Conservation (phyloP, 2,888 invertebrate species). For the Synergus itoensis region DNA sequence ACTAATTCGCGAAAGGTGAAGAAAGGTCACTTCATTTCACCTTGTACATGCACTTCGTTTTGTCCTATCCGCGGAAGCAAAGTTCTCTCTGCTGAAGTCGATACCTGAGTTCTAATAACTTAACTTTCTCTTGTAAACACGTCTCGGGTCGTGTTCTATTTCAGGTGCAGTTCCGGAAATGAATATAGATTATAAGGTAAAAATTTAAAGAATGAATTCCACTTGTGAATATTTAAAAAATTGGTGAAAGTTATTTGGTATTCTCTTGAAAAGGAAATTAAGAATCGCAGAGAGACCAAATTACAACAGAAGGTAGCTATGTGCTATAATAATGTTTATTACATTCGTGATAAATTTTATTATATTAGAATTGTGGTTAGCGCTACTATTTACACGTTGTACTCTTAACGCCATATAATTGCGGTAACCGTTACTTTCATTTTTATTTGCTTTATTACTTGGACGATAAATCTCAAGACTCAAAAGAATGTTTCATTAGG, state of each 20-base stretch:
- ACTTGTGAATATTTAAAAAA: slow-evolving; percentile 15
- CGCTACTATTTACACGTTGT: slow-evolving; percentile 33
- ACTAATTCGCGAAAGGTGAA: slow-evolving; percentile 37
- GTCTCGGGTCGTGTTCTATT: slow-evolving; percentile 45
- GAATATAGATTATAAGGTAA: slow-evolving; percentile 13
- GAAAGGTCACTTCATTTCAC: slow-evolving; percentile 22
- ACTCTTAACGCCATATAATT: slow-evolving; percentile 2
- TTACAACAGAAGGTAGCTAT: slow-evolving; percentile 21
- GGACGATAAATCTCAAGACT: slow-evolving; percentile 4
- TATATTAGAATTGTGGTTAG: slow-evolving; percentile 25
- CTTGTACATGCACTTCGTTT: slow-evolving; percentile 4
- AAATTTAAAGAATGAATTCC: slow-evolving; percentile 24
- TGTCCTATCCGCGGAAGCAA: slow-evolving; percentile 34
- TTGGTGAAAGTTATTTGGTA: slow-evolving; percentile 5
- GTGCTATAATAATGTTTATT: slow-evolving; percentile 5
- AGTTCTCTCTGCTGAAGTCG: slow-evolving; percentile 46
- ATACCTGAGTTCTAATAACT: slow-evolving; percentile 59
- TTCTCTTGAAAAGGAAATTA: slow-evolving; percentile 7
- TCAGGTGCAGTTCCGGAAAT: slow-evolving; percentile 40
- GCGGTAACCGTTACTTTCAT: slow-evolving; percentile 36
- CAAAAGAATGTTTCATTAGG: neutral
- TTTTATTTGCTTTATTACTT: slow-evolving; percentile 19
- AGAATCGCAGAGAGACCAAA: slow-evolving; percentile 4
- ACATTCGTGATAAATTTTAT: slow-evolving; percentile 40
- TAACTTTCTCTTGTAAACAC: slow-evolving; percentile 57